Percentiles rank a stretch among this genome's conserved stretches.
phyloP scores from a whole-genome alignment of 2,888 invertebrate genomes.

The Petrolisthes cinctipes region DNA sequence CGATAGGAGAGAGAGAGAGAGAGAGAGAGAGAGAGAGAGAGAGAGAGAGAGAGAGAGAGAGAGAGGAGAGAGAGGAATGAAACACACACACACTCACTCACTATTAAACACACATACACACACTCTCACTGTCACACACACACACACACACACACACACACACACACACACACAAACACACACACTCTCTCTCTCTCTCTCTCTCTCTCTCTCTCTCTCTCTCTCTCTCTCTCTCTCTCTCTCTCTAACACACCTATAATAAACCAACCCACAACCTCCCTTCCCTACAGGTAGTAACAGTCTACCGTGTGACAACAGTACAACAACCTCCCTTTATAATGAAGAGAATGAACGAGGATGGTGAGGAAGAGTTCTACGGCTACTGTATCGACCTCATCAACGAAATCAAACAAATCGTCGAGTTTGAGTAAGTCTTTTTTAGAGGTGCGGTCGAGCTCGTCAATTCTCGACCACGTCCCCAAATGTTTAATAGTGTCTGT shows the following conservation, averaged over 20 bases:
- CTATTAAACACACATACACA: neutral
- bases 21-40: neutral
- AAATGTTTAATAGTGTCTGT: too few species aligned
- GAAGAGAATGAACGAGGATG: constrained; percentile 67
- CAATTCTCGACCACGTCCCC: too few species aligned
- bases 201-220: neutral
- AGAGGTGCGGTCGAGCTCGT: too few species aligned
- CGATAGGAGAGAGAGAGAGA: neutral
- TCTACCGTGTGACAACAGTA: constrained; percentile 65
- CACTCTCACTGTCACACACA: neutral
- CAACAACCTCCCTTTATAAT: constrained; percentile 74
- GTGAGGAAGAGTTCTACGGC: constrained; percentile 74
- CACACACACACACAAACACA: neutral
- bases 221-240: neutral
- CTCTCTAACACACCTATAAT: neutral
- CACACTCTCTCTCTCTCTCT: neutral
- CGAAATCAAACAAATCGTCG: constrained; percentile 83
- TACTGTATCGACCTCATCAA: constrained; percentile 96
- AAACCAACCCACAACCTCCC: neutral
- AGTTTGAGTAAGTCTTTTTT: constrained; percentile 63
- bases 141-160: neutral
- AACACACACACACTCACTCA: too few species aligned
- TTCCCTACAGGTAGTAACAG: constrained; percentile 58
- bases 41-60: neutral
- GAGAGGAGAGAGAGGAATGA: neutral